Base-by-base conservation (phyloP, 2,113 vertebrate species). In the Corapipo altera region DNA sequence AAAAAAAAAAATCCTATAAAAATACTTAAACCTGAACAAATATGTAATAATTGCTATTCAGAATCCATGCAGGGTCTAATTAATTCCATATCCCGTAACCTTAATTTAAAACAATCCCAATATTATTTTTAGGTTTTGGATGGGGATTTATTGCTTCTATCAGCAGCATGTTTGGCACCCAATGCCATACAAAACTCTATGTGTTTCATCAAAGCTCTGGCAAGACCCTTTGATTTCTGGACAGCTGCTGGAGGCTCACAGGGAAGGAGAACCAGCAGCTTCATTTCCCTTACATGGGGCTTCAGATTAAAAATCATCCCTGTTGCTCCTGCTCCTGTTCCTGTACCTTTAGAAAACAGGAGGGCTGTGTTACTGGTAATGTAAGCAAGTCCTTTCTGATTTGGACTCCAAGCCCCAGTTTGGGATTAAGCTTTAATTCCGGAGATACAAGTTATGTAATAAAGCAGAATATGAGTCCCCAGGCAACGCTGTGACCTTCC, bases 1-100 rank as follows among this genome's bases (percentile, higher is more conserved):
- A 73, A 78, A 73, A 65, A 71, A 74, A 41, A 65, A 84, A 87
- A 70, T 76, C 89, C 85, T 89, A 91, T 95, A 96, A 96, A 97
- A 97, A 96, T 97, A 86, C 92, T 96, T 97, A 95, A 97, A 96
- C 96, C 96, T 96, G 96, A 96, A 96, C 94, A 96, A 96, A 58
- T 91, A 87, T 95, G 95, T 93, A 96, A 93, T 93, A 96, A 93
- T 84, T 94, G 91, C 93, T 91, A 87, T 96, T 97, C 86, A 91
- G 96, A 58, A 94, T 92, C 88, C 96, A 96, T 3, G 92, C 96
- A 79, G 96, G 76, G 93, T 55, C 88, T 97, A 94, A 97, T 96
- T 69, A 93, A 96, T 91, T 80, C 93, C 96, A 96, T 94, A 66
- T 59, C 54, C 88, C 0, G 1, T 73, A 93, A 96, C 77, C 88